Evolutionary conservation across 2,888 invertebrate genomes (phyloP), one percentile per base, ranked within the genome.

Genomic region (Dasypogon diadema): DNA sequence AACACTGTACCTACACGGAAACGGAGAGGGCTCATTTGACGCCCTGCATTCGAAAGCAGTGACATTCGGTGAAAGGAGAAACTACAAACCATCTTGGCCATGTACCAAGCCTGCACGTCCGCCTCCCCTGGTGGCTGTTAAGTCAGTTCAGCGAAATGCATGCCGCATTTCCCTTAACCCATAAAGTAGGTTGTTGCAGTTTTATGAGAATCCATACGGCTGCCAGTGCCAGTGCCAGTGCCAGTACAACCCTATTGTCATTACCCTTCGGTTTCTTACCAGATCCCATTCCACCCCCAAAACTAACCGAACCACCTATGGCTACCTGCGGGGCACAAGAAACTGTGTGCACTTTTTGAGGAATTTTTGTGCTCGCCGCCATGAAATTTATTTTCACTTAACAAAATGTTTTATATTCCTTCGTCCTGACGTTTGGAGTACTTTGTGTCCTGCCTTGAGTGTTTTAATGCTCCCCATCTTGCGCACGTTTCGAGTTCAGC

Each of bases 341-440:
- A 65, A 65, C 54, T 54, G 70, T 70, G 54, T 70, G 70, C 70
- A 51, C 54, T 70, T 54, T 70, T 70, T 70, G 70, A 54, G 16
- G 34, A 70, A 70, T 54, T 51, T 70, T 51, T 70, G 51, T 37
- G 70, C 54, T 70, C 26, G 54, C 70, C 54, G 54, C 51, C 70
- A 70, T 75, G 78, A 80, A 80, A 80, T 80, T 80, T 79, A 80
- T 80, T 80, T 75, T 79, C 80, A 79, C 80, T 80, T 79, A 80
- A 79, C 79, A 77, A 79, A 79, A 80, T 80, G 79, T 80, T 80
- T 80, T 80, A 79, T 79, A 78, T 75, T 74, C 74, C 63, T 68
- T 74, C 54, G 63, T 63, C 18, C 54, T 74, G 51, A 63, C 58
- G 63, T 60, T 68, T 34, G 12, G 22, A 74, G 58, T 18, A 58